Evolutionary conservation across 2,113 vertebrate genomes (phyloP), one percentile per base, ranked within the genome.

Genomic region (Pogona vitticeps): DNA sequence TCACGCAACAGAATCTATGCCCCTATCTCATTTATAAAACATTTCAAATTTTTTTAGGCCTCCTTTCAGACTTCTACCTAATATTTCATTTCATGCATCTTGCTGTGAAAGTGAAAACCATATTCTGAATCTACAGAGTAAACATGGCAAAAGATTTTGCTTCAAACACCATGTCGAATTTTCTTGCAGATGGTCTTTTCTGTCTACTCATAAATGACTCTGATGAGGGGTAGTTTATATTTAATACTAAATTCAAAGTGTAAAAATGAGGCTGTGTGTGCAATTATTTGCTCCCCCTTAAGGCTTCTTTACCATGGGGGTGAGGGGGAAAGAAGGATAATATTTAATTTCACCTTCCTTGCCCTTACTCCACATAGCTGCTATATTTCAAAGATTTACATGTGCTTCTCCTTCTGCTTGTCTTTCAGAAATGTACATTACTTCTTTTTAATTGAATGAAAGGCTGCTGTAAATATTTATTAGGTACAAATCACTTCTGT

Each of bases 341-440:
- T 21, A 58, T 80, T 87, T 91, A 88, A 88, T 90, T 88, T 2
- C 6, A 67, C 85, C 81, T 84, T 91, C 75, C 88, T 91, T 86
- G n/a, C 14, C n/a, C 59, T 83, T 52, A 91, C 82, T 89, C 12
- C 72, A 86, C 33, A 80, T 38, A 68, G 61, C 26, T 31, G 13
- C 84, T 90, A 75, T 58, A 81, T 33, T 86, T 85, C 31, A 10
- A 85, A 71, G 82, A 73, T 91, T 88, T 84, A 82, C 10, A 40
- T 13, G 9, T 86, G 65, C 77, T 91, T 91, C 76, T 68, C 92
- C 9, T 8, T 10, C 10, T 87, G 72, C 75, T 59, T 76, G 61
- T 82, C 88, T 92, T 92, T 95, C 91, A 87, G 90, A 95, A 91
- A 88, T 91, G 18, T 87, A 73, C 81, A 91, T 91, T 89, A 88